Percentiles rank a stretch among this genome's conserved stretches.
phyloP scores from a whole-genome alignment of 2,113 vertebrate species.

The Andinoacara biseriatus region DNA sequence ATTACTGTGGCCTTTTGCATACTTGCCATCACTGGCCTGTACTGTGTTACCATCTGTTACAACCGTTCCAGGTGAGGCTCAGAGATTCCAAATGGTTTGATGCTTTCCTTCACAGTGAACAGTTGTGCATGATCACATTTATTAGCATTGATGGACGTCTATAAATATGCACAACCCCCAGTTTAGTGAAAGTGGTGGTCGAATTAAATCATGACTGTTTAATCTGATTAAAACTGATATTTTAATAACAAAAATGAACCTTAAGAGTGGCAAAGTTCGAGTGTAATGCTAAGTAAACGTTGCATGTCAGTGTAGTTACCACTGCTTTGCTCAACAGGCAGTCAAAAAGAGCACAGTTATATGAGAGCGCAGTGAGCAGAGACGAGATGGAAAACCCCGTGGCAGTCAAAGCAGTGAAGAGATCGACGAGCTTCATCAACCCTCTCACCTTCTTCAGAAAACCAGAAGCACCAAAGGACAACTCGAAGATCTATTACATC shows the following conservation, averaged over 20 bases:
- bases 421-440: slow-evolving; percentile 73
- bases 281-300: neutral
- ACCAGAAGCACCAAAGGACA: slow-evolving; percentile 57
- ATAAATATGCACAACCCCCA: neutral
- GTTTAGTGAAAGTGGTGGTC: neutral
- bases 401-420: slow-evolving; percentile 61
- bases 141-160: neutral
- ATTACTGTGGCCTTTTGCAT: slow-evolving; percentile 67
- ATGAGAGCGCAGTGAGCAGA: slow-evolving; percentile 68
- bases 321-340: slow-evolving; percentile 53
- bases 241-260: neutral
- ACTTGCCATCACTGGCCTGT: slow-evolving; percentile 63
- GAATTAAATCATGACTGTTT: neutral
- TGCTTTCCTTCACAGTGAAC: neutral
- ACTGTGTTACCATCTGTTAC: slow-evolving; percentile 71
- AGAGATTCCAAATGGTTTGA: neutral
- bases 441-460: slow-evolving; percentile 67
- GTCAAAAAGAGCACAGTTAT: slow-evolving; percentile 64
- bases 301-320: neutral
- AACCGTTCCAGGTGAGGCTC: slow-evolving; percentile 72
- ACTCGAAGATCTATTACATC: slow-evolving; percentile 81
- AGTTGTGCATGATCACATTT: no score
- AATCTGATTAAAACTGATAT: neutral
- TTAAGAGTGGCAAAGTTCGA: neutral
- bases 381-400: slow-evolving; percentile 44